Evolutionary conservation across 2,797 vertebrate species (phyloP), one percentile per base, ranked within the genome.

Genomic region (Acrocephalus scirpaceus): DNA sequence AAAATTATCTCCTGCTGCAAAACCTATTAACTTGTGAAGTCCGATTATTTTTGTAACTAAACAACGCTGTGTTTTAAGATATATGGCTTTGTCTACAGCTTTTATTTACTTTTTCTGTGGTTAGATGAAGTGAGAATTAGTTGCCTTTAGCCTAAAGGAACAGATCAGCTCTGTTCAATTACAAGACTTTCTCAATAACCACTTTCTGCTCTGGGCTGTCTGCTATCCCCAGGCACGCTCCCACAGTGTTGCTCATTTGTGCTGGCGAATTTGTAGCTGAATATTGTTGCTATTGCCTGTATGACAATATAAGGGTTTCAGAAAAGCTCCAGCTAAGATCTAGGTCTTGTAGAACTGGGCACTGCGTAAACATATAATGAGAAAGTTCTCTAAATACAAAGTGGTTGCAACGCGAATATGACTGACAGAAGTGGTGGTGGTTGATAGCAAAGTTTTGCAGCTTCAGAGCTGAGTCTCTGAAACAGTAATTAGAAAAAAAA

Each of bases 11-110:
- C 73, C 87, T 69, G 58, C 47, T 11, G 36, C 45, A 93, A 93
- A 97, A 96, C 79, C 44, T 21, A 92, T 84, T 83, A 84, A 89
- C 90, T 94, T 78, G 77, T 77, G 42, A 96, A 95, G 85, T 96
- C 91, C 9, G 89, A 72, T 94, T 94, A 92, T 87, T 96, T 97
- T 81, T 90, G 44, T 94, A 72, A 84, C 42, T 94, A 92, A 93
- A 83, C 82, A 85, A n/a, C 32, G 56, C 42, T 38, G 7, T 86
- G 67, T 85, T 95, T 96, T 91, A 94, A 93, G 66, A 81, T 32
- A 87, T 62, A 58, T 5, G 16, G 16, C 65, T 48, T 25, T 16
- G 38, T 72, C 76, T 91, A n/a, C 36, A 53, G 66, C 64, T 88
- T 79, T 96, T 57, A 34, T 90, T 94, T 96, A 78, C 72, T 88